Evolutionary conservation across 2,888 invertebrate species (phyloP), one percentile per base, ranked within the genome.

Genomic region (Lamproptera curius): DNA sequence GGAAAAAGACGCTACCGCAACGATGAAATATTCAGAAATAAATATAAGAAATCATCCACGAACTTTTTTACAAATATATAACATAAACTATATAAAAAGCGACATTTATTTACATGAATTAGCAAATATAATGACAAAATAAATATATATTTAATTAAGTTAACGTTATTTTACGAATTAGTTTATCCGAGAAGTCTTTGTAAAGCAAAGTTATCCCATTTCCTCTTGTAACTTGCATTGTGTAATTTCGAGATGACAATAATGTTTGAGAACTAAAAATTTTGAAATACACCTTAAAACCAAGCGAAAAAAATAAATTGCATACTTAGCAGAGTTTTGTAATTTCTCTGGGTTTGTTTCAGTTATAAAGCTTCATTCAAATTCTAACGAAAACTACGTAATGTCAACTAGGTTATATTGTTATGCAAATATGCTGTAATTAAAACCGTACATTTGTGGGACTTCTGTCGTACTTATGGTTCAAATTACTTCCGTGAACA

Each of bases 351-450:
- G 13, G 8, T 1, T 20, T 8, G 20, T 38, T 35, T 35, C 9
- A 6, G 14, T 42, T 34, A 11, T 20, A 5, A 20, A 42, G 14
- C 20, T 1, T 3, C 5, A 13, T 20, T 42, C 20, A n/a, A 31
- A 14, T 38, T 33, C 23, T 11, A 28, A 10, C 17, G 11, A n/a
- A 28, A 16, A 28, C 33, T 38, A 14, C 23, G 31, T 33, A 45
- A 31, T 31, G 15, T 20, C 17, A 38, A 20, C 20, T 11, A 28
- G 35, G 31, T 38, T 6, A 42, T 10, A 6, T 42, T 45, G 38
- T 45, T 38, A 45, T 20, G 38, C 26, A 45, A 45, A 38, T 20
- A 17, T 11, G n/a, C 17, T 38, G 31, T 38, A 45, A 38, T 43
- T 36, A 33, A 3, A 45, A 45, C 20, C 20, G 31, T 28, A 11